These are phyloP conservation scores for Tauraco erythrolophus DNA, from an alignment of 2,113 vertebrate genomes.

Conservation along the genomic window DNA sequence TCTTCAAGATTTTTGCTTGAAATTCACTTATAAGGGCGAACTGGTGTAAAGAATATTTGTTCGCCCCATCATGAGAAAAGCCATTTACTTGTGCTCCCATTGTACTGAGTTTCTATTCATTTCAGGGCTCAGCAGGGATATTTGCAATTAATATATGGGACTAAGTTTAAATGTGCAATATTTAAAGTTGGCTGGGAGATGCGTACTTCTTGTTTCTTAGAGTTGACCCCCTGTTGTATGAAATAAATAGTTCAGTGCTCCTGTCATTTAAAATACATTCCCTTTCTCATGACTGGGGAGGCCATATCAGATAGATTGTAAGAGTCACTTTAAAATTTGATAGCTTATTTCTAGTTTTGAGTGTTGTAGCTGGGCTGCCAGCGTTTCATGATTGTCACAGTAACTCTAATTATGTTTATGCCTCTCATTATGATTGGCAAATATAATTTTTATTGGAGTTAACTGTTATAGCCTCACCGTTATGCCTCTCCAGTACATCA, in stretches of 20 bases:
- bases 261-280: background rate
- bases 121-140: background rate
- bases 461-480: background rate
- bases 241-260: background rate
- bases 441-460: background rate
- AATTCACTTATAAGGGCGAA: background rate
- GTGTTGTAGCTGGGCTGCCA: background rate
- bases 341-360: background rate
- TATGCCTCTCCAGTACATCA: background rate
- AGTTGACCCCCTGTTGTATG: background rate
- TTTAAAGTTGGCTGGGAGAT: background rate
- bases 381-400: background rate
- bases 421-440: background rate
- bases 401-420: background rate
- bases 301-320: background rate
- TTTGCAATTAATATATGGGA: background rate
- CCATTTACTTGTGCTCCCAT: background rate
- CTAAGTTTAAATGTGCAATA: background rate
- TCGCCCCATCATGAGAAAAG: background rate
- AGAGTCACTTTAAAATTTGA: background rate
- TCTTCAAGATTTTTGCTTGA: background rate
- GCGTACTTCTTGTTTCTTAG: background rate
- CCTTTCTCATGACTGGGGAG: background rate
- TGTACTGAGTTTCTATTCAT: background rate
- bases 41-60: background rate